Percentiles rank a stretch among this genome's conserved stretches.
Evolutionary conservation across 2,797 vertebrate species (phyloP).

Genomic region (Dallia pectoralis): DNA sequence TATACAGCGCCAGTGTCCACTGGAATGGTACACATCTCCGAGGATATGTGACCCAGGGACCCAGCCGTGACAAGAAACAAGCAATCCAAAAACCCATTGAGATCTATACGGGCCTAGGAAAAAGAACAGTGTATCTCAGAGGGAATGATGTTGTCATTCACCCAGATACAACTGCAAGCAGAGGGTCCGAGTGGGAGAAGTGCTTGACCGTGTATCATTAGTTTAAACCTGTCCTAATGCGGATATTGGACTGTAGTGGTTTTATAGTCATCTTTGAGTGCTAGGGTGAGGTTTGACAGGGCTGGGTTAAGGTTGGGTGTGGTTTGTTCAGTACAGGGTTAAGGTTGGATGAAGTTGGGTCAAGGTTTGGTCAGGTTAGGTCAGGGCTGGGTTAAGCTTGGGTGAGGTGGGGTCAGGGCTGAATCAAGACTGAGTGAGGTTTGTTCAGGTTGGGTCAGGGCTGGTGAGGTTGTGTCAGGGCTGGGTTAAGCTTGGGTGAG

Average conservation of each 20-base stretch:
- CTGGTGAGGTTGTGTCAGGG: neutral
- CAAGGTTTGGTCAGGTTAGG: too few species aligned
- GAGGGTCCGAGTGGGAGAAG: neutral
- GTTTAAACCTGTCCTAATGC: neutral
- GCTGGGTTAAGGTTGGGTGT: neutral
- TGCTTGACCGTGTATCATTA: neutral
- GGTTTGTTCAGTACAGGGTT: too few species aligned
- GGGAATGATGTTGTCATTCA: neutral
- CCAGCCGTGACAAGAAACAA: neutral
- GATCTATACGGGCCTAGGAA: neutral
- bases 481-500: neutral
- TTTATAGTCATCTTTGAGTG: too few species aligned
- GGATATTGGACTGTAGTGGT: too few species aligned
- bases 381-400: too few species aligned
- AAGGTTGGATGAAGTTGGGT: too few species aligned
- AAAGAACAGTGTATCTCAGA: neutral
- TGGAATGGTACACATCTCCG: neutral
- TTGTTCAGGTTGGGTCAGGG: too few species aligned
- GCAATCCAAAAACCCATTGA: neutral
- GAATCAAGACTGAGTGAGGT: too few species aligned
- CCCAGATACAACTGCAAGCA: neutral
- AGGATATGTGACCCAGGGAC: neutral
- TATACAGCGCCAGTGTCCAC: neutral
- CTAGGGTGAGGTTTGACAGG: neutral
- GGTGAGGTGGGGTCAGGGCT: too few species aligned